Conservation (phyloP, 2,888 invertebrate species). For the Dascillus cervinus region DNA sequence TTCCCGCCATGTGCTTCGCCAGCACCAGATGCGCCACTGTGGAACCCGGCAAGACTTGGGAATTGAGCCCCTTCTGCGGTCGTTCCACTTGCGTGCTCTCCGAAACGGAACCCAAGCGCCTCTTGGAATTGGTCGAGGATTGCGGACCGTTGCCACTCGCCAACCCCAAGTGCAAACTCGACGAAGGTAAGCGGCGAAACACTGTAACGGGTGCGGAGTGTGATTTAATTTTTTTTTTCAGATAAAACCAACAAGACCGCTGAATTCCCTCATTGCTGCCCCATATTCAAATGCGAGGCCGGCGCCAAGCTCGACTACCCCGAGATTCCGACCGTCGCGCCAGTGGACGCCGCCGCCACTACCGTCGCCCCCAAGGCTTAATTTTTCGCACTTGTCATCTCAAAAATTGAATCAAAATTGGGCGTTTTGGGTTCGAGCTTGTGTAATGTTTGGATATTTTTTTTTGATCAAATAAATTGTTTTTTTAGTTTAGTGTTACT, state of each 20-base stretch:
- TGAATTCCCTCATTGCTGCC: conserved; percentile 80
- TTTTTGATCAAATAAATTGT: conserved; percentile 1
- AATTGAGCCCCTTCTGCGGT: conserved; percentile 84
- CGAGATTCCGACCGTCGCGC: conserved; percentile 55
- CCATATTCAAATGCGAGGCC: conserved; percentile 75
- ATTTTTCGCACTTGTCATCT: too few species aligned
- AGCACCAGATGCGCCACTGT: conserved; percentile 84
- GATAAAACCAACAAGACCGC: conserved; percentile 88
- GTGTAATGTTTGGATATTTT: too few species aligned
- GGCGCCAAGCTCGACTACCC: conserved; percentile 82
- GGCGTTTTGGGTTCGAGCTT: neutral
- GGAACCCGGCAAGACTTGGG: conserved; percentile 80
- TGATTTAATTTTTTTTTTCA: conserved; percentile 33
- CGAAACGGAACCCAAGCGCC: conserved; percentile 65
- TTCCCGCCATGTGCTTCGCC: conserved; percentile 87
- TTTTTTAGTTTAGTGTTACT: neutral
- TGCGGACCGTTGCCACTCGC: conserved; percentile 83
- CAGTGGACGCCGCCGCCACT: conserved; percentile 26
- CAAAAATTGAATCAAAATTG: too few species aligned
- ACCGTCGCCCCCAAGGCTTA: conserved; percentile 9
- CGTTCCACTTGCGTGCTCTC: conserved; percentile 78
- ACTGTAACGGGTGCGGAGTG: neutral
- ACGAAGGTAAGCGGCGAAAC: conserved; percentile 47
- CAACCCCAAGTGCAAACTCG: conserved; percentile 83
- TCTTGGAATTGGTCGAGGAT: conserved; percentile 79